Percentiles rank a stretch among this genome's conserved stretches.
Conservation (phyloP, 1,140 invertebrate species). For the Zaprionus tsacasi region DNA sequence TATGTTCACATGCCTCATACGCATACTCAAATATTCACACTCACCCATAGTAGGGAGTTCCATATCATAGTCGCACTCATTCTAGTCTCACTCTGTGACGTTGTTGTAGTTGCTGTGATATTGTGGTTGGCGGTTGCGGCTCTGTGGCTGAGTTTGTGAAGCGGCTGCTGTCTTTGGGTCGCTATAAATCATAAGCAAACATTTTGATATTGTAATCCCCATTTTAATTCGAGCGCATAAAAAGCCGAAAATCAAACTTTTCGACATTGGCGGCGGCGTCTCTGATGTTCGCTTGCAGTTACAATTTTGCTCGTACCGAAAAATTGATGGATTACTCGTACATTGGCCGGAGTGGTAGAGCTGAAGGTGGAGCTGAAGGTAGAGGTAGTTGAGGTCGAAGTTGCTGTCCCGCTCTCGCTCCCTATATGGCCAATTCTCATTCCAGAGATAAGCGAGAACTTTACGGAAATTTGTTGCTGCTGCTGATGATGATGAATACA, state of each 20-base stretch:
- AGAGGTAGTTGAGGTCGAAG: neutral
- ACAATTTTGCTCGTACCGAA: constrained; percentile 64
- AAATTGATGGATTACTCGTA: constrained; percentile 78
- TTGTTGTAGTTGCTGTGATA: constrained; percentile 15
- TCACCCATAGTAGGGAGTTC: neutral
- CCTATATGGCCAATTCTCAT: constrained; percentile 23
- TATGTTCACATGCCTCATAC: constrained; percentile 8
- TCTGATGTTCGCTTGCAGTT: constrained; percentile 73
- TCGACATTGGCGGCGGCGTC: constrained; percentile 78
- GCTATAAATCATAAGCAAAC: constrained; percentile 84
- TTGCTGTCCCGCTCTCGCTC: neutral
- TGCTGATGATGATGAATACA: constrained; percentile 12
- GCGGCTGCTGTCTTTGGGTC: constrained; percentile 62
- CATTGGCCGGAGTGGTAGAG: constrained; percentile 37
- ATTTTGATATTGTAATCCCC: constrained; percentile 84
- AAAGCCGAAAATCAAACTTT: constrained; percentile 84
- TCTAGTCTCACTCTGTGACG: constrained; percentile 4
- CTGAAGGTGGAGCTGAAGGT: too few species aligned
- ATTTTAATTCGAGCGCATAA: constrained; percentile 83
- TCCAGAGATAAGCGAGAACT: constrained; percentile 58
- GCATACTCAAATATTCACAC: constrained; percentile 2
- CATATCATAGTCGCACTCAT: constrained; percentile 10
- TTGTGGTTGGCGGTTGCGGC: constrained; percentile 7
- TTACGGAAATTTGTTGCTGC: constrained; percentile 24
- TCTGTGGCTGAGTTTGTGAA: constrained; percentile 9